Percentiles rank a stretch among this genome's conserved stretches.
These are phyloP conservation scores for Merops nubicus DNA, from an alignment of 2,113 vertebrate species.

Conservation along the genomic window DNA sequence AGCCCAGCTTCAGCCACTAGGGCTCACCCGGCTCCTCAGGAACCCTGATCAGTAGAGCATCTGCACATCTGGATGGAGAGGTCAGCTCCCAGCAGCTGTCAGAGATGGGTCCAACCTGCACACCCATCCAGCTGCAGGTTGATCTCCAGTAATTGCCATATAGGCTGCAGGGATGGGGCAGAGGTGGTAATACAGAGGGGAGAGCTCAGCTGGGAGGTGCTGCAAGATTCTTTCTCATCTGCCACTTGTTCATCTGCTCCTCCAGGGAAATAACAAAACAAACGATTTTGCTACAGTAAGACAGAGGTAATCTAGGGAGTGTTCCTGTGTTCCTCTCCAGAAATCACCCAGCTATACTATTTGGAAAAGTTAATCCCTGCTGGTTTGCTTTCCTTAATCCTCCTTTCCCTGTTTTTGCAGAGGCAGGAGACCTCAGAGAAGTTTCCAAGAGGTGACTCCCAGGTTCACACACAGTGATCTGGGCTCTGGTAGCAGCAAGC, in stretches of 20 bases:
- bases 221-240: background rate
- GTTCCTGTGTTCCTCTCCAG: background rate
- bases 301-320: background rate
- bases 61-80: background rate
- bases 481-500: background rate
- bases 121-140: background rate
- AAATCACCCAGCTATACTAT: background rate
- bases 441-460: background rate
- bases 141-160: background rate
- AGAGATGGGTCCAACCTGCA: background rate
- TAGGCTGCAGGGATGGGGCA: background rate
- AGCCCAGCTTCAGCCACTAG: background rate
- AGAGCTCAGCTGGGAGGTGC: background rate
- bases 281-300: background rate
- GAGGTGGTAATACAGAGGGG: background rate
- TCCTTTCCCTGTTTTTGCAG: background rate
- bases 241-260: background rate
- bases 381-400: background rate
- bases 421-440: background rate
- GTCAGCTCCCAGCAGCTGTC: background rate
- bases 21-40: background rate
- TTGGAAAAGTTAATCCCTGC: background rate
- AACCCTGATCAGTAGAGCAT: rapidly evolving
- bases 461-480: background rate
- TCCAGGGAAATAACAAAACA: background rate